Evolutionary conservation across 2,797 vertebrate genomes (phyloP), one percentile per base, ranked within the genome.

Genomic region (Nyctalus aviator): DNA sequence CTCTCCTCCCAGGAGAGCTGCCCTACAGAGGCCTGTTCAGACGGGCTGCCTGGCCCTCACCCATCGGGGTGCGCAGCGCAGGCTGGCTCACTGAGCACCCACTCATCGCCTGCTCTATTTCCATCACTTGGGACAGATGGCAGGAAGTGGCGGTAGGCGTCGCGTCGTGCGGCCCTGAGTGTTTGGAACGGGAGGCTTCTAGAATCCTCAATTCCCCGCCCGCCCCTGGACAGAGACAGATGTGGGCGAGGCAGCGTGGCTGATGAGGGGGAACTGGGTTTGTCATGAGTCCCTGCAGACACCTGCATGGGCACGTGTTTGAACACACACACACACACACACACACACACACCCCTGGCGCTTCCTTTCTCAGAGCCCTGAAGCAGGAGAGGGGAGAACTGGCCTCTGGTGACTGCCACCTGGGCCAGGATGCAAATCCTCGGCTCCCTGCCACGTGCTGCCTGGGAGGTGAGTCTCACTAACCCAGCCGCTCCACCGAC

Each of bases 91-190:
- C 73, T 27, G 25, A 21, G 81, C 91, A 71, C 76, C 68, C 93
- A 44, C 53, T 27, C 37, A 3, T 59, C 8, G 0, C 77, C 37
- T 0, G 5, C 79, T 96, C 93, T 97, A 96, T 97, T 97, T 97
- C 90, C 55, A 92, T 92, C 89, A 14, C 64, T 53, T 0, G 53
- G 90, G 91, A 94, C 96, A 97, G 96, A 97, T 96, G 97, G 97
- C 96, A 90, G 95, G 96, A 96, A 92, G 88, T 71, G 76, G 88
- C 23, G 8, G 96, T 96, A 94, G 96, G 95, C 62, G 95, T 81
- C 37, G 10, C 14, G 46, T 92, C 46, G 27, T 84, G 93, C 53
- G 64, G 86, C 93, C 82, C 92, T 25, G 7, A 20, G 91, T 62
- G 76, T 89, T 90, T 20, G 72, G 32, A 66, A 66, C 2, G 25